phyloP scores from a whole-genome alignment of 2,113 vertebrate species.

The Microcebus lehilahytsara region DNA sequence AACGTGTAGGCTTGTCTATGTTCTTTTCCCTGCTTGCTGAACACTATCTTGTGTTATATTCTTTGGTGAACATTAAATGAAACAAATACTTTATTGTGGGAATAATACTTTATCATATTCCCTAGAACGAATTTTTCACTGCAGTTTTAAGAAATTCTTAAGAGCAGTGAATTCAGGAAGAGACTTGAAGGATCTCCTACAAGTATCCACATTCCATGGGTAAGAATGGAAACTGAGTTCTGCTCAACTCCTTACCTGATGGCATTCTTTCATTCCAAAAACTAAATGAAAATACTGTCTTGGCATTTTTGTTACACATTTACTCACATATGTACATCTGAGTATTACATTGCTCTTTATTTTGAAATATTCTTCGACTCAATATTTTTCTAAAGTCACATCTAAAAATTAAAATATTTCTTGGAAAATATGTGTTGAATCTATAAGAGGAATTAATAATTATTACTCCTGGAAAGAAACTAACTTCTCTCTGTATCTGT shows the following conservation, averaged over 20 bases:
- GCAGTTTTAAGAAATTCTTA: background rate
- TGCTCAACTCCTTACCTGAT: background rate
- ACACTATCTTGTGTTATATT: background rate
- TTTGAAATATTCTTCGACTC: background rate
- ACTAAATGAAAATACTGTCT: background rate
- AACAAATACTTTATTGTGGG: background rate
- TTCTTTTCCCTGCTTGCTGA: background rate
- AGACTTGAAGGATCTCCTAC: background rate
- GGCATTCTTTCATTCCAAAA: background rate
- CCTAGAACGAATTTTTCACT: background rate
- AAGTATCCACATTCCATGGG: background rate
- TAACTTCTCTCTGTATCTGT: background rate
- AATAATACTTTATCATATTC: background rate
- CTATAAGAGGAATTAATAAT: background rate
- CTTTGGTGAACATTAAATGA: background rate
- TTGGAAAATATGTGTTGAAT: background rate
- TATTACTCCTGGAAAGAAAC: background rate
- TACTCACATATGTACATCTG: background rate
- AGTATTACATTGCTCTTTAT: background rate
- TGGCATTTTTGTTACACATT: background rate
- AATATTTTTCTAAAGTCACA: background rate
- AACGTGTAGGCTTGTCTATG: background rate
- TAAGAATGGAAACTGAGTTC: constrained; percentile 14
- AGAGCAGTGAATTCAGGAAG: background rate
- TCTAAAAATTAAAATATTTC: background rate